These are phyloP conservation scores for Amiota mariae DNA, from an alignment of 2,888 invertebrate genomes.

Conservation along the genomic window DNA sequence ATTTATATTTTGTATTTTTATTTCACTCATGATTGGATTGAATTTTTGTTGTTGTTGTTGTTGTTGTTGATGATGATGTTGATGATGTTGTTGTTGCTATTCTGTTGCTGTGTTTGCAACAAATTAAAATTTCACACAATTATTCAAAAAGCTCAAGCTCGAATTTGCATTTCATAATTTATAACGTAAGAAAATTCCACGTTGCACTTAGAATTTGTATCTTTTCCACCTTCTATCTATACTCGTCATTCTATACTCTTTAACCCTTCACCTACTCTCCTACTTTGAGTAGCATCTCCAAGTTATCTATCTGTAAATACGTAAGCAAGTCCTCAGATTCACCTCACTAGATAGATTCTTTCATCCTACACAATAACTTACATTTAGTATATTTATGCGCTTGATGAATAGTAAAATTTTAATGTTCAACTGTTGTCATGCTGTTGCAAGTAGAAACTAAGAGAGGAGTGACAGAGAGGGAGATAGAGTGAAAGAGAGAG, in stretches of 20 bases:
- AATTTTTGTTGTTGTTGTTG: background rate
- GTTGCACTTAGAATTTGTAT: too few relatives aligned
- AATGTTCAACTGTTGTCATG: conserved; percentile 24
- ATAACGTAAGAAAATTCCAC: background rate
- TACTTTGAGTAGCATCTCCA: background rate
- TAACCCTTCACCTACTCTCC: too few relatives aligned
- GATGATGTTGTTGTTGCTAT: background rate
- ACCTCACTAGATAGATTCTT: background rate
- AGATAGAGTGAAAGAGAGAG: too few relatives aligned
- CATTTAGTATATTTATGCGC: conserved; percentile 9
- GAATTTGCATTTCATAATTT: conserved; percentile 23
- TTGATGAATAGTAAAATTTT: conserved; percentile 12
- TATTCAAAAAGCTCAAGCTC: background rate
- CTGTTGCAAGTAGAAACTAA: background rate
- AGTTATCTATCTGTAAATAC: background rate
- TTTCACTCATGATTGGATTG: too few relatives aligned
- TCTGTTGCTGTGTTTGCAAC: background rate
- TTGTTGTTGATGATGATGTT: background rate
- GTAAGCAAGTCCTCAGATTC: background rate
- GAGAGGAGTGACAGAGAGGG: background rate
- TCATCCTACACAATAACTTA: background rate
- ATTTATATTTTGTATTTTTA: too few relatives aligned
- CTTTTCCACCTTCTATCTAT: too few relatives aligned
- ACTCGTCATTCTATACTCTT: too few relatives aligned
- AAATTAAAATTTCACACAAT: conserved; percentile 4